phyloP scores from a whole-genome alignment of 2,797 vertebrate species.

The Megaceryle alcyon region DNA sequence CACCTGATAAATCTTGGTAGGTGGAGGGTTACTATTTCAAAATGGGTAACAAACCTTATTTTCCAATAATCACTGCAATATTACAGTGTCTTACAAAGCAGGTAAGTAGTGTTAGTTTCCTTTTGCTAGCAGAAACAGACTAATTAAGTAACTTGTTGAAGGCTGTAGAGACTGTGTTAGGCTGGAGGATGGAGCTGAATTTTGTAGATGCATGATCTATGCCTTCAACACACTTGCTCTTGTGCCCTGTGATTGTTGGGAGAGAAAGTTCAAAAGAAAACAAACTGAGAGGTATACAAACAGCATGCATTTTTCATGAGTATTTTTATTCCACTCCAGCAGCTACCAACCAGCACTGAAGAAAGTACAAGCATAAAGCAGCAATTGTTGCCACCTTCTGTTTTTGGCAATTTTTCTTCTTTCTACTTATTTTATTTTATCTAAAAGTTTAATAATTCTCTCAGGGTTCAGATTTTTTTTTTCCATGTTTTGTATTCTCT shows the following conservation, averaged over 20 bases:
- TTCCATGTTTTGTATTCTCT: neutral
- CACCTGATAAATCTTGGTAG: neutral
- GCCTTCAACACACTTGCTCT: neutral
- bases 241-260: neutral
- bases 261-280: conserved; percentile 26
- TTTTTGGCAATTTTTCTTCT: neutral
- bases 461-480: neutral
- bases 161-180: neutral
- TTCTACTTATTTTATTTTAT: neutral
- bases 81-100: neutral
- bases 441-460: neutral
- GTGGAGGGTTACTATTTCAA: neutral
- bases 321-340: conserved; percentile 20
- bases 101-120: neutral
- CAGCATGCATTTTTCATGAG: conserved; percentile 41
- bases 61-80: neutral
- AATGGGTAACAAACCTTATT: neutral
- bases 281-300: conserved; percentile 2
- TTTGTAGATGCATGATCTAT: neutral
- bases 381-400: neutral
- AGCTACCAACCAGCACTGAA: neutral
- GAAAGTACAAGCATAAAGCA: neutral
- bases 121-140: neutral
- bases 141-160: neutral
- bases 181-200: neutral